Evolutionary conservation across 2,888 invertebrate genomes (phyloP).

Genomic region (Portevinia maculata): DNA sequence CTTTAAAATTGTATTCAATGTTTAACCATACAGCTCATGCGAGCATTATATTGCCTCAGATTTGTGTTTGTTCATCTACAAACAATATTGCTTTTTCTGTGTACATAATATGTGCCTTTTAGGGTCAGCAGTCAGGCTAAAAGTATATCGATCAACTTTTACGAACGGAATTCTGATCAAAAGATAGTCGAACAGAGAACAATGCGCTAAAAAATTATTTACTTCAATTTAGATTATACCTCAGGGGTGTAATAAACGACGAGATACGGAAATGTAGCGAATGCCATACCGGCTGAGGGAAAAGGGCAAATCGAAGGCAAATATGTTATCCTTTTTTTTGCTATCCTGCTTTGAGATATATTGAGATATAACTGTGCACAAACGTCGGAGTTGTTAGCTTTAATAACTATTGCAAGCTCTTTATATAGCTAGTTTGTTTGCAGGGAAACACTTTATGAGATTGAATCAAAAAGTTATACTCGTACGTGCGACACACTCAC

Average conservation of each 20-base stretch:
- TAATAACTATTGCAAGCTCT: not conserved
- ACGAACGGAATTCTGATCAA: slow-evolving; percentile 13
- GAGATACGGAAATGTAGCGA: slow-evolving; percentile 33
- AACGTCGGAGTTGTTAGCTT: not conserved
- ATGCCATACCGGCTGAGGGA: slow-evolving; percentile 12
- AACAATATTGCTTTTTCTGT: not conserved
- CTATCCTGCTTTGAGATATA: not conserved
- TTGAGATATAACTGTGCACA: not conserved
- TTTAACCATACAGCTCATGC: not conserved
- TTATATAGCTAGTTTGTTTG: not conserved
- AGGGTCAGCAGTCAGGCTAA: slow-evolving; percentile 4
- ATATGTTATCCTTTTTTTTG: slow-evolving; percentile 19
- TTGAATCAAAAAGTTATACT: slow-evolving; percentile 6
- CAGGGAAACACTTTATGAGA: slow-evolving; percentile 18
- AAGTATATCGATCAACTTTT: slow-evolving; percentile 10
- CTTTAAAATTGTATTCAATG: slow-evolving; percentile 9
- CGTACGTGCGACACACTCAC: not conserved
- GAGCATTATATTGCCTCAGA: not conserved
- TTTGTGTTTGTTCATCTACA: slow-evolving; percentile 4
- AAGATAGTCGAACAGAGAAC: slow-evolving; percentile 14
- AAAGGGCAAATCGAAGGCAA: slow-evolving; percentile 34
- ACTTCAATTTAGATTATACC: slow-evolving; percentile 48
- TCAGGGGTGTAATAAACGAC: slow-evolving; percentile 29
- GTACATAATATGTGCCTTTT: not conserved
- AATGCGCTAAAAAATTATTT: slow-evolving; percentile 44